These are phyloP conservation scores for Cephus nigrinus DNA, from an alignment of 2,888 invertebrate species.

Conservation along the genomic window DNA sequence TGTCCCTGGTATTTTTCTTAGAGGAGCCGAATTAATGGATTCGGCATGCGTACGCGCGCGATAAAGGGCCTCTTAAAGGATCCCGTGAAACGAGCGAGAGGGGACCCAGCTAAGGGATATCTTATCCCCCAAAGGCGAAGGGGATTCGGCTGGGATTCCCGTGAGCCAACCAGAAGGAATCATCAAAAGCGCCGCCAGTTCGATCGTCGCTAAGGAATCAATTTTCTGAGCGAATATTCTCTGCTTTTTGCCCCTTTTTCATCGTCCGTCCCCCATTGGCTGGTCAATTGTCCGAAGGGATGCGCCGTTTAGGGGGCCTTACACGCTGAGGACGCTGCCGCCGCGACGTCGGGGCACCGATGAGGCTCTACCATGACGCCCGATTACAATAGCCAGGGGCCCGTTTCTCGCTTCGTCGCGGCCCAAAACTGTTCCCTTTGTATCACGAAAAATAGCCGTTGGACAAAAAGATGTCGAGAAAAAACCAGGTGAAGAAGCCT, in stretches of 20 bases:
- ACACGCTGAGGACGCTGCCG: conserved; percentile 65
- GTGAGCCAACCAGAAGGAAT: neutral
- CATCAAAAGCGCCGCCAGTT: conserved; percentile 31
- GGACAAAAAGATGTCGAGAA: neutral
- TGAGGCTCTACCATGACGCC: conserved; percentile 73
- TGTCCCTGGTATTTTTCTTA: neutral
- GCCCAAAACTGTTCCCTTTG: conserved; percentile 34
- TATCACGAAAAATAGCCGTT: conserved; percentile 18
- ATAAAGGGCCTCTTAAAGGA: neutral
- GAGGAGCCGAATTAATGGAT: neutral
- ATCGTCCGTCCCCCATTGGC: conserved; percentile 25
- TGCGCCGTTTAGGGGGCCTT: conserved; percentile 39
- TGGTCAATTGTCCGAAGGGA: conserved; percentile 28
- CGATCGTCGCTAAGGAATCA: conserved; percentile 33
- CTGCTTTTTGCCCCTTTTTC: conserved; percentile 28
- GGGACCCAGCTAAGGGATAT: neutral
- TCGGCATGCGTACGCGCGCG: neutral
- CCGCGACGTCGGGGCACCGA: conserved; percentile 71
- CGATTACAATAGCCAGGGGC: conserved; percentile 67
- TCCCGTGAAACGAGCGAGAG: neutral
- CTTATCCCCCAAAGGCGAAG: neutral
- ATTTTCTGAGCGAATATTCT: conserved; percentile 43
- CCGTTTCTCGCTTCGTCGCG: conserved; percentile 57
- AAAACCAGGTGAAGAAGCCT: neutral
- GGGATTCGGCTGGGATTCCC: neutral